Percentiles rank a stretch among this genome's conserved stretches.
phyloP scores from a whole-genome alignment of 2,113 vertebrate genomes.

The Nothobranchius kuhntae region DNA sequence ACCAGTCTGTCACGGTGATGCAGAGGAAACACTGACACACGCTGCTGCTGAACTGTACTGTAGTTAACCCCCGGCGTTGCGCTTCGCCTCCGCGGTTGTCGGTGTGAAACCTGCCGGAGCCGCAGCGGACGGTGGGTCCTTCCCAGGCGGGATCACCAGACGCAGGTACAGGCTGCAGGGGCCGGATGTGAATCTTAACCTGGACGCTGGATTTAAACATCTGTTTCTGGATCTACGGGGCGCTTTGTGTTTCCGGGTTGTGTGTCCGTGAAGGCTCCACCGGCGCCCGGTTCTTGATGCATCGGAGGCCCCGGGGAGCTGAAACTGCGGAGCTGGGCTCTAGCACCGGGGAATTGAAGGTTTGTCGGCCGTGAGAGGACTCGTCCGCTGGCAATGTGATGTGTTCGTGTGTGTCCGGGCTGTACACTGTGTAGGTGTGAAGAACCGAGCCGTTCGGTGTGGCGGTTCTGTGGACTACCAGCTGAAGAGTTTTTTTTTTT shows the following conservation, averaged over 20 bases:
- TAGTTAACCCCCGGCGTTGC: constrained; percentile 14
- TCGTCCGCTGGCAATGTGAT: too few relatives aligned
- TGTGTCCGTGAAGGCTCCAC: background rate
- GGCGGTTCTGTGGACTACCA: too few relatives aligned
- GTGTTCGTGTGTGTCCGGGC: too few relatives aligned
- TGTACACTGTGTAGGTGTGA: too few relatives aligned
- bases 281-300: constrained; percentile 40
- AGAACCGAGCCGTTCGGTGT: fast-evolving
- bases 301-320: constrained; percentile 57
- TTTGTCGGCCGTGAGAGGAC: constrained; percentile 32
- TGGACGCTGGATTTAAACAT: background rate
- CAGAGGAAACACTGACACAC: background rate
- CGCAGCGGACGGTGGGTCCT: constrained; percentile 4
- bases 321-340: constrained; percentile 53
- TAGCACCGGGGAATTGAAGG: constrained; percentile 59
- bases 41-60: background rate
- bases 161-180: constrained; percentile 28
- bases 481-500: constrained; percentile 13
- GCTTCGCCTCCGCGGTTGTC: background rate
- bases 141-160: constrained; percentile 34
- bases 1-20: background rate
- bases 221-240: background rate
- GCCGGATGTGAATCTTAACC: too few relatives aligned
- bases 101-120: background rate
- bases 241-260: background rate